These are phyloP conservation scores for Ibycter americanus DNA, from an alignment of 2,797 vertebrate genomes.

Conservation along the genomic window DNA sequence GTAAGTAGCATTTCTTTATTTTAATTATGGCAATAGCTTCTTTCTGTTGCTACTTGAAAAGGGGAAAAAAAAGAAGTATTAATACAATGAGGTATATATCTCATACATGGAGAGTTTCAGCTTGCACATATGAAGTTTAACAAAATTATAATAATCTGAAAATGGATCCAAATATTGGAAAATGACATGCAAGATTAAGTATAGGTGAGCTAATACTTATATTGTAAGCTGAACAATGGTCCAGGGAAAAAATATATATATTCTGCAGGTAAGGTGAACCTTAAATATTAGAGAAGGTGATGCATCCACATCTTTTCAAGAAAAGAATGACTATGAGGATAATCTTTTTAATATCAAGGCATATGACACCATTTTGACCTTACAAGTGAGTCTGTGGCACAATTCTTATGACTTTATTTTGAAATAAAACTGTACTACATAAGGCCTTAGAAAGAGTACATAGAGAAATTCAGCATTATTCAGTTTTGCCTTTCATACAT, in stretches of 20 bases:
- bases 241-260: background rate
- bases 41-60: background rate
- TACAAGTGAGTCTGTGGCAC: background rate
- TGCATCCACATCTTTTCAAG: background rate
- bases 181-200: fast-evolving
- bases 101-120: background rate
- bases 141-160: background rate
- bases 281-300: background rate
- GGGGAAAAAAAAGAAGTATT: background rate
- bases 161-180: background rate
- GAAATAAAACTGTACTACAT: background rate
- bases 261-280: background rate
- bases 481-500: background rate
- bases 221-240: background rate
- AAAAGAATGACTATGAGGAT: background rate
- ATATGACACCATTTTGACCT: background rate
- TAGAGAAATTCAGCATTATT: background rate
- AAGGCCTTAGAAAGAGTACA: background rate
- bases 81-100: background rate
- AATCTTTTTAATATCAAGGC: background rate
- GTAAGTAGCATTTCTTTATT: background rate
- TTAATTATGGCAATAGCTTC: background rate
- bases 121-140: background rate
- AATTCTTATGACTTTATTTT: background rate
- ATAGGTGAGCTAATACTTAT: background rate